These are phyloP conservation scores for Drosophila prolongata DNA, from an alignment of 2,888 invertebrate species.

Conservation along the genomic window DNA sequence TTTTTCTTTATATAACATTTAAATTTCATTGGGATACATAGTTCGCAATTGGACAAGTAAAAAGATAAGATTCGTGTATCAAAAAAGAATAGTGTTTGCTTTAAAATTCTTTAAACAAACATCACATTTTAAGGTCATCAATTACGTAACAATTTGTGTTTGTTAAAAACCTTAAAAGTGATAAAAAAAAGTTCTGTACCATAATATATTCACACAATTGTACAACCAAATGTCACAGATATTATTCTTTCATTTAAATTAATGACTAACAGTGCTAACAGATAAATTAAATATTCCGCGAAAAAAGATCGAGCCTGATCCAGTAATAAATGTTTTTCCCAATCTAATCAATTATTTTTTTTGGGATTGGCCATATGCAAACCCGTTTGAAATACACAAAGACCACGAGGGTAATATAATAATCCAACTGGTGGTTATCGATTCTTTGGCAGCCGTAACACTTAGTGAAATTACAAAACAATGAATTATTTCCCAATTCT, in stretches of 20 bases:
- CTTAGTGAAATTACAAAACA: constrained; percentile 34
- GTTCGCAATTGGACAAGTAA: too few species aligned
- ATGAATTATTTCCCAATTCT: constrained; percentile 42
- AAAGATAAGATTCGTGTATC: too few species aligned
- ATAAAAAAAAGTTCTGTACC: too few species aligned
- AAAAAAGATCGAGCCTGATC: constrained; percentile 11
- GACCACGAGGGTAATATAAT: constrained; percentile 24
- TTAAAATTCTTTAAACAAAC: too few species aligned
- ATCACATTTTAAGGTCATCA: too few species aligned
- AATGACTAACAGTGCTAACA: constrained; percentile 14
- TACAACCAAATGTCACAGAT: not conserved
- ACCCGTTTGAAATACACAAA: constrained; percentile 16
- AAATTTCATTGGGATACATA: too few species aligned
- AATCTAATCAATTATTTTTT: constrained; percentile 9
- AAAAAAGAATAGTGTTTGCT: too few species aligned
- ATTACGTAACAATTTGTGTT: too few species aligned
- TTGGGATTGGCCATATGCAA: constrained; percentile 30
- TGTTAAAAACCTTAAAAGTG: too few species aligned
- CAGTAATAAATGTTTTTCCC: constrained; percentile 20
- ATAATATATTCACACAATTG: not conserved
- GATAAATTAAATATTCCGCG: constrained; percentile 22
- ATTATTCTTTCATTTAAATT: not conserved
- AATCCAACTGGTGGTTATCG: constrained; percentile 32
- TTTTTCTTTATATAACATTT: too few species aligned
- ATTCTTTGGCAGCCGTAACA: constrained; percentile 35